Base-by-base conservation (phyloP, 1,140 invertebrate species). In the Pogonomyrmex barbatus region DNA sequence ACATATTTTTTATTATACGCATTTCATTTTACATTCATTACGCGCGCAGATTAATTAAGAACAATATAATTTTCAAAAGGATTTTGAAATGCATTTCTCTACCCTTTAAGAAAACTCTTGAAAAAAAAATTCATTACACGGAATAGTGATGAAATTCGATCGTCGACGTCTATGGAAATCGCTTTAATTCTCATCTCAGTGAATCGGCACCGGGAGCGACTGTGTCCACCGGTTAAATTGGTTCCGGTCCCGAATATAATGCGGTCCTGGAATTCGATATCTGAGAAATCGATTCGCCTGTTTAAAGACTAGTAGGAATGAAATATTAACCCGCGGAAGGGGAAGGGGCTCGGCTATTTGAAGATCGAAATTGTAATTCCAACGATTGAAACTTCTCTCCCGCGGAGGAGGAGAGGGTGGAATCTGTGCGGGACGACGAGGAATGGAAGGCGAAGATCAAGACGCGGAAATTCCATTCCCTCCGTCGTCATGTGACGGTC, bases 241-340 rank as follows among this genome's bases (percentile, higher is more conserved):
- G 83, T 87, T 85, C 70, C 73, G 56, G 24, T 62, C 45, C 45
- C 60, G 54, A 75, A 70, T 81, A 71, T 73, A 78, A 83, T 81
- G 58, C 52, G 65, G 39, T 56, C 77, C 47, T 30, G 62, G 42
- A 62, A 68, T 56, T 77, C 65, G 68, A 78, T 75, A 85, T 89
- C 73, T 47, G 58, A 78, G 78, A 33, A 87, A 90, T 90, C 78
- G 88, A 89, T 90, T 89, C 60, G 70, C 68, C 63, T 90, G 60
- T 89, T 87, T 89, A 87, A 89, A 89, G 89, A 90, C 65, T 65
- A 17, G 45, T n/a, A 77, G 47, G 60, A 65, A 84, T 84, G 39
- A 87, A 89, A 89, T 89, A 89, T 90, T 89, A 89, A 89, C 75
- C 60, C 65, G 24, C 6, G 33, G 36, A n/a, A 42, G n/a, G 36